These are phyloP conservation scores for Brachypodius melanocephalos DNA, from an alignment of 2,113 vertebrate genomes.

Conservation along the genomic window DNA sequence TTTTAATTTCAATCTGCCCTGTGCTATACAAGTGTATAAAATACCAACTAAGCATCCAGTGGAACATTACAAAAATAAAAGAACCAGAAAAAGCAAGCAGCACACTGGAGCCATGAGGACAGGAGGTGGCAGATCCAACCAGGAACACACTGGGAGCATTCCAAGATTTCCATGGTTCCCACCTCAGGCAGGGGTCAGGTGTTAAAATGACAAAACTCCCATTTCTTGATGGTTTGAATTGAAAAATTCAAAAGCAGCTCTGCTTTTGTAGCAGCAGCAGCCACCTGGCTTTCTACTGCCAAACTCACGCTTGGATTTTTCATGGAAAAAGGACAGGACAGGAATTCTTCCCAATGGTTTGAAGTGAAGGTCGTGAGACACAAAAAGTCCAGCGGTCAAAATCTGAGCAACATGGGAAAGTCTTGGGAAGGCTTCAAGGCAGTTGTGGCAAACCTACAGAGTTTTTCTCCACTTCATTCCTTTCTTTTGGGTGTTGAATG, in stretches of 20 bases:
- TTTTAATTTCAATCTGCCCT: slow-evolving; percentile 59
- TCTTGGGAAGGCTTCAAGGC: background rate
- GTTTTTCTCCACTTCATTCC: background rate
- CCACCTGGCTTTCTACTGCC: background rate
- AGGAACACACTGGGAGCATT: background rate
- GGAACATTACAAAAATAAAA: background rate
- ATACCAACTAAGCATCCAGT: slow-evolving; percentile 34
- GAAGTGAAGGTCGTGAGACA: background rate
- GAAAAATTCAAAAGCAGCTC: background rate
- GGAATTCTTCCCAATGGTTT: background rate
- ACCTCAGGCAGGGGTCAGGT: background rate
- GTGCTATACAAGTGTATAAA: slow-evolving; percentile 61
- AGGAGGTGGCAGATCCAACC: background rate
- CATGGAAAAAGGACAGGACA: background rate
- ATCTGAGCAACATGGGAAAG: background rate
- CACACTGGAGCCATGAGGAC: background rate
- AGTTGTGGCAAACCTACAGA: background rate
- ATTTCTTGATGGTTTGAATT: background rate
- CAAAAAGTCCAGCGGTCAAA: background rate
- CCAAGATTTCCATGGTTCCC: background rate
- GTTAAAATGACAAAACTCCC: background rate
- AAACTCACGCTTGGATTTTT: background rate
- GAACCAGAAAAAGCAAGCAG: background rate
- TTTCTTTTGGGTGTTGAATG: background rate
- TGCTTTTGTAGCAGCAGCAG: background rate